Conservation (phyloP, 1,140 invertebrate genomes). For the Ephestia elutella region DNA sequence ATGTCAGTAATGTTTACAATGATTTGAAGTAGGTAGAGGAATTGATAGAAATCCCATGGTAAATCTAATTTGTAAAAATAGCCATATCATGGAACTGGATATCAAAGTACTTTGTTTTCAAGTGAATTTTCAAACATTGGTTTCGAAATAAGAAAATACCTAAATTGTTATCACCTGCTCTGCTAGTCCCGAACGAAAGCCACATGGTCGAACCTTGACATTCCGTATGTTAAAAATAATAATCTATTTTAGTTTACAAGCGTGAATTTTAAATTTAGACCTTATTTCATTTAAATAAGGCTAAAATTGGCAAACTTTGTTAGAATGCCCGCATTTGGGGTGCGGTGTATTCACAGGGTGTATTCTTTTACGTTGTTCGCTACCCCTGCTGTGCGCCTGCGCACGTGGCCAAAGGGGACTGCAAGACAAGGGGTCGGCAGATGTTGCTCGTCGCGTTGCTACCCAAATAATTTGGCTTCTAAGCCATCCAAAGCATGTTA, state of each 20-base stretch:
- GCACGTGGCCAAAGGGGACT: conserved; percentile 50
- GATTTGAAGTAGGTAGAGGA: too few relatives aligned
- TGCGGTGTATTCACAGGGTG: conserved; percentile 37
- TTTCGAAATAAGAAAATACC: neutral
- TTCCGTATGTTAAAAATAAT: conserved; percentile 69
- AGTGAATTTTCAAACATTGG: neutral
- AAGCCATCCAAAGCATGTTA: neutral
- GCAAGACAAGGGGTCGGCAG: conserved; percentile 38
- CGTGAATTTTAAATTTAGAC: conserved; percentile 23
- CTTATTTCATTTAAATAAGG: conserved; percentile 30
- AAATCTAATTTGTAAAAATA: too few relatives aligned
- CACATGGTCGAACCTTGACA: conserved; percentile 67
- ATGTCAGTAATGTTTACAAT: too few relatives aligned
- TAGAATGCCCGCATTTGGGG: conserved; percentile 58
- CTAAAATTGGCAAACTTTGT: conserved; percentile 22
- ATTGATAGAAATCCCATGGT: too few relatives aligned
- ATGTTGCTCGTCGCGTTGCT: conserved; percentile 38
- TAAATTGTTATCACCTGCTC: conserved; percentile 48
- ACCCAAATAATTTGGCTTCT: neutral
- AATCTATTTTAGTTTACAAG: conserved; percentile 52
- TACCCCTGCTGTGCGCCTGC: conserved; percentile 58
- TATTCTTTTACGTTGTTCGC: conserved; percentile 49
- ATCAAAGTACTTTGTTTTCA: too few relatives aligned
- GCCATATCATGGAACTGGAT: too few relatives aligned
- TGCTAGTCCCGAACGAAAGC: conserved; percentile 50